Evolutionary conservation across 2,888 invertebrate species (phyloP).

Genomic region (Cerastis rubricosa): DNA sequence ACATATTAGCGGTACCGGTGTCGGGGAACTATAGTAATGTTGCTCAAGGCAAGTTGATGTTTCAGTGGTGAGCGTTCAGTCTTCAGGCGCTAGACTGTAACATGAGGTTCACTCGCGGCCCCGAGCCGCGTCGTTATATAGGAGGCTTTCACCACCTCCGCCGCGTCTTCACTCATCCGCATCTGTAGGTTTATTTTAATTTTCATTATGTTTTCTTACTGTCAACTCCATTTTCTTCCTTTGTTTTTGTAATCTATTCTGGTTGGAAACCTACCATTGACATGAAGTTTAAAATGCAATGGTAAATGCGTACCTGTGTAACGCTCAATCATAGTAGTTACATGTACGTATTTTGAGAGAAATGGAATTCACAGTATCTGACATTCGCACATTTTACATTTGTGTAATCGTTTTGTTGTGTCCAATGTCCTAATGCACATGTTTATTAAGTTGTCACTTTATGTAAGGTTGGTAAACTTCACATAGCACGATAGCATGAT

Average conservation of each 20-base stretch:
- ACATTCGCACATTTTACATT: constrained; percentile 58
- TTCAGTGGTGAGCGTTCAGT: constrained; percentile 89
- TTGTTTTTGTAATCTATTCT: not conserved
- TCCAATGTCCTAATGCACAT: constrained; percentile 64
- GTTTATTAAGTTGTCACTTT: constrained; percentile 47
- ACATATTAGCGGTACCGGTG: constrained; percentile 81
- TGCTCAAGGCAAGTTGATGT: constrained; percentile 86
- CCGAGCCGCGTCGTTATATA: constrained; percentile 81
- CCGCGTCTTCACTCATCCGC: constrained; percentile 86
- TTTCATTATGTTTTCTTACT: constrained; percentile 77
- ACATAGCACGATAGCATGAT: constrained; percentile 44
- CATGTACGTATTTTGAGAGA: not conserved
- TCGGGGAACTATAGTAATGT: constrained; percentile 75
- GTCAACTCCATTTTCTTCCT: constrained; percentile 64
- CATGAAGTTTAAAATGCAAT: constrained; percentile 3
- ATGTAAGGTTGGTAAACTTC: constrained; percentile 53
- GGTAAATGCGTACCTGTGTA: not conserved
- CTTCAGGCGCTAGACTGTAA: constrained; percentile 88
- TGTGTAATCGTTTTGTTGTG: constrained; percentile 56
- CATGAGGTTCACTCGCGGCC: constrained; percentile 77
- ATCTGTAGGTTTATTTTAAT: constrained; percentile 87
- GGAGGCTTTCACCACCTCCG: constrained; percentile 86
- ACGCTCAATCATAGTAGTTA: not conserved
- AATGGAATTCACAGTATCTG: constrained; percentile 41
- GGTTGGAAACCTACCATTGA: not conserved